A percentile compares a stretch with the other conserved stretches of the same genome.
Evolutionary conservation across 2,113 vertebrate species (phyloP).

Genomic region (Podarcis muralis): DNA sequence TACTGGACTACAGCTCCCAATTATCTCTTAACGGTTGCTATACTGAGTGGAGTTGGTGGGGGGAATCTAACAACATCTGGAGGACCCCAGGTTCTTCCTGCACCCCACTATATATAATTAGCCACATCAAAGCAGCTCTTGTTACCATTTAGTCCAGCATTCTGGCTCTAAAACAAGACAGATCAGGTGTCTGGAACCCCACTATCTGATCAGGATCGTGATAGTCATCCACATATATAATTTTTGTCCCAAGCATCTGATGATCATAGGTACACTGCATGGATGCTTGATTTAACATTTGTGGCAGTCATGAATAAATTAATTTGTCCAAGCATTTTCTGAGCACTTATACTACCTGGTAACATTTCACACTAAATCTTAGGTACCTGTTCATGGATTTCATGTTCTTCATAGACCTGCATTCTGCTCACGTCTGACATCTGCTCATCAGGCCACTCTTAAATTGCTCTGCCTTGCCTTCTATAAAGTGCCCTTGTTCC

Average conservation of each 20-base stretch:
- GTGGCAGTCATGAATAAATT: neutral
- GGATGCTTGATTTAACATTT: neutral
- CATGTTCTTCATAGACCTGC: neutral
- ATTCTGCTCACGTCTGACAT: neutral
- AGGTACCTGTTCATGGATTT: neutral
- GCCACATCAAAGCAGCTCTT: too few relatives aligned
- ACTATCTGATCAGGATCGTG: neutral
- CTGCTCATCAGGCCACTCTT: fast-evolving
- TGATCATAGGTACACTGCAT: neutral
- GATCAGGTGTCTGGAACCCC: neutral
- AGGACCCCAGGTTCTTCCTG: too few relatives aligned
- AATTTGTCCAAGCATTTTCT: neutral
- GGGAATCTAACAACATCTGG: too few relatives aligned
- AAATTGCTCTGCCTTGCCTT: neutral
- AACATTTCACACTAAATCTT: neutral
- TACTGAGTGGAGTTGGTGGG: too few relatives aligned
- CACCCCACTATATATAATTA: neutral
- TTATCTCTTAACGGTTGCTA: too few relatives aligned
- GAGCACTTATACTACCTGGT: neutral
- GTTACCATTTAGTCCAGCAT: neutral
- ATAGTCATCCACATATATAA: neutral
- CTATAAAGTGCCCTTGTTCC: slow-evolving; percentile 6
- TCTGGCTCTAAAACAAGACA: neutral
- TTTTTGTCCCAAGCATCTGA: neutral
- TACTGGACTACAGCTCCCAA: too few relatives aligned